Evolutionary conservation across 2,113 vertebrate species (phyloP).

Genomic region (Eleginops maclovinus): DNA sequence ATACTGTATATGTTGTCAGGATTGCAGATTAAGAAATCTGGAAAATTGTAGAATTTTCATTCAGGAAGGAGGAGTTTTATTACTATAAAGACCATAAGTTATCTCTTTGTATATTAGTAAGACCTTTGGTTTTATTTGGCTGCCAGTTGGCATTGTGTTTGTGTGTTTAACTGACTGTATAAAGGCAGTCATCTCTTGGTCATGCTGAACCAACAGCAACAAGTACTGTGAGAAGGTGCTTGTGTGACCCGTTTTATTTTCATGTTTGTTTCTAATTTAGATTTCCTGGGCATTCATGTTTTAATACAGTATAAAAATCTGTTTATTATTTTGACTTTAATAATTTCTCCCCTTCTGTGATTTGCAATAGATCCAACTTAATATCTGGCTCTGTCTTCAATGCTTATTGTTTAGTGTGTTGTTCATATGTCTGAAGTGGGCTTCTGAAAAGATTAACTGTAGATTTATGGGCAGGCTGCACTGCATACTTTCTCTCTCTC

Average conservation of each 20-base stretch:
- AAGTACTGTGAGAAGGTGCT: background rate
- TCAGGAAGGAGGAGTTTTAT: background rate
- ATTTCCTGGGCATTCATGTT: background rate
- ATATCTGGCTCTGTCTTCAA: background rate
- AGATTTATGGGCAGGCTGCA: conserved; percentile 49
- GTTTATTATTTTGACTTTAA: background rate
- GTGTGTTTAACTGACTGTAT: background rate
- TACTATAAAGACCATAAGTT: no score
- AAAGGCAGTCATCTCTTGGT: background rate
- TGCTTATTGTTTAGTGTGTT: conserved; percentile 24
- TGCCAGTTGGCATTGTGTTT: background rate
- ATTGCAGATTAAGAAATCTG: background rate
- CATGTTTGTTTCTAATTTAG: background rate
- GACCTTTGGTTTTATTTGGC: background rate
- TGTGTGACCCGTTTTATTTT: background rate
- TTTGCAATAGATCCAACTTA: background rate
- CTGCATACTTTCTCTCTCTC: conserved; percentile 20
- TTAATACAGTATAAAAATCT: background rate
- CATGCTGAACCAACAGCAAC: background rate
- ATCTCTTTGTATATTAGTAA: background rate
- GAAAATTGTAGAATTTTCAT: no score
- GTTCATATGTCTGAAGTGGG: conserved; percentile 10
- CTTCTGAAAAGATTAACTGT: conserved; percentile 55
- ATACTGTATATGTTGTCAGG: background rate
- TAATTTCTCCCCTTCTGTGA: background rate